Evolutionary conservation across 2,113 vertebrate species (phyloP).

Genomic region (Pedionomus torquatus): DNA sequence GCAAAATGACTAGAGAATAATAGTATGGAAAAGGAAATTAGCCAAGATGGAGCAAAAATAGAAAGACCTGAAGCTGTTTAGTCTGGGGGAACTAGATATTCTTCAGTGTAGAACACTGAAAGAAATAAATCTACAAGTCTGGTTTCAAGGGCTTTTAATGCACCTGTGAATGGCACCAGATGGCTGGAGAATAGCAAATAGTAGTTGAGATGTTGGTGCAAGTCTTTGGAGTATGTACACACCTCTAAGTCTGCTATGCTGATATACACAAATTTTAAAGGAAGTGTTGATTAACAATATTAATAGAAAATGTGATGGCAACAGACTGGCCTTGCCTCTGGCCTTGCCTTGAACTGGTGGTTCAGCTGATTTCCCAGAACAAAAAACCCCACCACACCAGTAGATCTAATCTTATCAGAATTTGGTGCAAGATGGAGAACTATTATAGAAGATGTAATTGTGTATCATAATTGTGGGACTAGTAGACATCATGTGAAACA

Average conservation of each 20-base stretch:
- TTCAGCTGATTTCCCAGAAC: neutral
- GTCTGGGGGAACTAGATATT: neutral
- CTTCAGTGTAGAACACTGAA: neutral
- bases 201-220: neutral
- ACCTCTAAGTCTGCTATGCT: neutral
- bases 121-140: neutral
- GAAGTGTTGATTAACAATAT: neutral
- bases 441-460: neutral
- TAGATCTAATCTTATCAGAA: neutral
- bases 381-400: fast-evolving
- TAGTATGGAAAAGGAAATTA: neutral
- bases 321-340: neutral
- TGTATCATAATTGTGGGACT: neutral
- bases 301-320: neutral
- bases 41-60: neutral
- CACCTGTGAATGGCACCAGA: neutral
- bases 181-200: neutral
- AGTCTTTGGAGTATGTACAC: neutral
- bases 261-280: neutral
- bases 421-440: neutral
- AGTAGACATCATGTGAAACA: neutral
- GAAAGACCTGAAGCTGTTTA: neutral
- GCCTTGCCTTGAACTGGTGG: too few relatives aligned
- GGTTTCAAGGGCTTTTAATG: neutral
- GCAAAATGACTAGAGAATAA: neutral